Percentiles rank a stretch among this genome's conserved stretches.
These are phyloP conservation scores for Macropis europaea DNA, from an alignment of 2,888 invertebrate species.

Conservation along the genomic window DNA sequence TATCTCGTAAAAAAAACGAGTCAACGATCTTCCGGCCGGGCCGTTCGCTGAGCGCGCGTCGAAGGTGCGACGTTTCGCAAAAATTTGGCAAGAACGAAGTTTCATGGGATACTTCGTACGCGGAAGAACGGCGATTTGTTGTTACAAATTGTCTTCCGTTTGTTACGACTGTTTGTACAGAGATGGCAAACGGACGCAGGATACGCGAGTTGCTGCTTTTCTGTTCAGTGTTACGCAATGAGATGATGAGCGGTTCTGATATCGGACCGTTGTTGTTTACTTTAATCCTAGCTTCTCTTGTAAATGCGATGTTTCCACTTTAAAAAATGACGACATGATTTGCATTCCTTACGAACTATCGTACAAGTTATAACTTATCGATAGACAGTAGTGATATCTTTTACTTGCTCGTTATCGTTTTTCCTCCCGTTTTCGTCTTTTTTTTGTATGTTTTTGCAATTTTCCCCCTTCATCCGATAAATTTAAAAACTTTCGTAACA, in stretches of 20 bases:
- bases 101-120: conserved; percentile 1
- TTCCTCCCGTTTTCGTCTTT: background rate
- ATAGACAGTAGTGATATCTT: conserved; percentile 68
- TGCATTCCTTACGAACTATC: conserved; percentile 54
- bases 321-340: conserved; percentile 53
- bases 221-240: conserved; percentile 43
- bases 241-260: too few relatives aligned
- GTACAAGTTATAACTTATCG: conserved; percentile 59
- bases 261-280: conserved; percentile 48
- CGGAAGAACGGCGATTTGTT: conserved; percentile 21
- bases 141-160: background rate
- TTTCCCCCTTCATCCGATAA: conserved; percentile 75
- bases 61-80: background rate
- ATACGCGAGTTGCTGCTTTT: conserved; percentile 42
- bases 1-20: conserved; percentile 27
- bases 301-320: conserved; percentile 56
- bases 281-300: conserved; percentile 66
- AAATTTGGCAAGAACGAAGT: conserved; percentile 35
- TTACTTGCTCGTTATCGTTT: conserved; percentile 30
- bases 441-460: conserved; percentile 67
- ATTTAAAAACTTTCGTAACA: conserved; percentile 78
- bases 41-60: background rate
- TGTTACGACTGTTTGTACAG: conserved; percentile 2
- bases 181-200: conserved; percentile 53
- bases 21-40: background rate